Base-by-base conservation (phyloP, 2,797 vertebrate species). In the Tauraco hartlaubi region DNA sequence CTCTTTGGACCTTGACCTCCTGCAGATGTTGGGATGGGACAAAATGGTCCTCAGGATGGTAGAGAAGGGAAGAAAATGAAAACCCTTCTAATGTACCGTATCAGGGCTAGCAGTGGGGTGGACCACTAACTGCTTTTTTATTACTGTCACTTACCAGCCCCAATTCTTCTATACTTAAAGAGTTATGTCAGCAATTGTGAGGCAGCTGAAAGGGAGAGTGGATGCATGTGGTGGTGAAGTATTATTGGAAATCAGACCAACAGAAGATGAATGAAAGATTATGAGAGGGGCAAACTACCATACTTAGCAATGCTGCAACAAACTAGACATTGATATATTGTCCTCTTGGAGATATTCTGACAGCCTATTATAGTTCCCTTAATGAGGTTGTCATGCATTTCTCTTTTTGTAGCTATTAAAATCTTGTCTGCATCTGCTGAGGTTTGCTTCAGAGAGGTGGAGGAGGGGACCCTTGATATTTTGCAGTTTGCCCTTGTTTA, bases 81-180 rank as follows among this genome's bases (percentile, higher is more conserved):
- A 99, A 99, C 98, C 80, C 98, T 97, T 90, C 96, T 99, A 99
- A 99, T 96, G 97, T 89, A 95, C 98, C 99, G 92, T 99, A 98
- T 98, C 99, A 96, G 84, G 97, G 97, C 96, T 92, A 98, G 98
- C 98, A 98, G 97, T 98, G 94, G 97, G 96, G 97, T 95, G 98
- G 96, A 98, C 98, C 98, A 97, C 99, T 98, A 98, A 98, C 97
- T 97, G 98, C 97, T 95, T 98, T 98, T 98, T 97, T 98, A 98
- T 98, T 98, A 98, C 98, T 97, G 96, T 96, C 96, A 97, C 98
- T 98, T 97, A 98, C 98, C 85, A 97, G 95, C 97, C 97, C 91
- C 64, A 37, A 97, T 98, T 98, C 97, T 98, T 98, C 97, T 97
- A 89, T 96, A 93, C 94, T 96, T 98, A 97, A 97, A 98, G 98